Conservation (phyloP, 2,888 invertebrate genomes). For the Phyllotreta striolata region DNA sequence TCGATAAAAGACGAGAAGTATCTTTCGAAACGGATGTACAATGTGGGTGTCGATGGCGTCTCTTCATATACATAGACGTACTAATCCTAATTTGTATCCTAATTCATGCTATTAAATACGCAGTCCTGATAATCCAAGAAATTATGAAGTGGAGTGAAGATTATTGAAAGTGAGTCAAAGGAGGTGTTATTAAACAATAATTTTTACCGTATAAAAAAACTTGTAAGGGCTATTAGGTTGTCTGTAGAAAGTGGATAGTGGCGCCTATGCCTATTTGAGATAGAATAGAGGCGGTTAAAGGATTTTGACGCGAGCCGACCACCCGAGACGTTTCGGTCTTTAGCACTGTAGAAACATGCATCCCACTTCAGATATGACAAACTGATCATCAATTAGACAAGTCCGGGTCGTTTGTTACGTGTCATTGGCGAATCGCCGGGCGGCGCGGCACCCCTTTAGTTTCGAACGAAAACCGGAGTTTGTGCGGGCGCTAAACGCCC, state of each 20-base stretch:
- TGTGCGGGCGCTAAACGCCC: constrained; percentile 12
- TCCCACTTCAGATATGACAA: constrained; percentile 59
- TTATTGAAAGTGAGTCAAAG: too few species aligned
- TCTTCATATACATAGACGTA: neutral
- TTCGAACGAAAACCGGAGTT: constrained; percentile 35
- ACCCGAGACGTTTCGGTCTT: constrained; percentile 46
- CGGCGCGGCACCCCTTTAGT: constrained; percentile 28
- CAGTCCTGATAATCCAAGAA: too few species aligned
- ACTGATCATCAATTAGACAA: constrained; percentile 59
- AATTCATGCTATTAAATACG: too few species aligned
- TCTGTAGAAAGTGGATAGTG: too few species aligned
- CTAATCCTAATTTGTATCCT: too few species aligned
- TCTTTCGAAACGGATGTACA: constrained; percentile 35
- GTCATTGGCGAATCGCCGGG: constrained; percentile 55
- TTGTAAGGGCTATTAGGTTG: too few species aligned
- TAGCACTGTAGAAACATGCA: constrained; percentile 49
- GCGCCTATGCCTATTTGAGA: too few species aligned
- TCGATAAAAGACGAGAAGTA: constrained; percentile 39
- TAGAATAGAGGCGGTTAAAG: neutral
- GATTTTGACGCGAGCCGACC: constrained; percentile 46
- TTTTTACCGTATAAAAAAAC: too few species aligned
- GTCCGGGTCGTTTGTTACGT: constrained; percentile 57
- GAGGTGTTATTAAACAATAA: too few species aligned
- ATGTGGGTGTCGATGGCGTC: constrained; percentile 40
- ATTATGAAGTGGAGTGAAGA: too few species aligned